phyloP scores from a whole-genome alignment of 1,140 invertebrate species.

The Drosophila carrolli region DNA sequence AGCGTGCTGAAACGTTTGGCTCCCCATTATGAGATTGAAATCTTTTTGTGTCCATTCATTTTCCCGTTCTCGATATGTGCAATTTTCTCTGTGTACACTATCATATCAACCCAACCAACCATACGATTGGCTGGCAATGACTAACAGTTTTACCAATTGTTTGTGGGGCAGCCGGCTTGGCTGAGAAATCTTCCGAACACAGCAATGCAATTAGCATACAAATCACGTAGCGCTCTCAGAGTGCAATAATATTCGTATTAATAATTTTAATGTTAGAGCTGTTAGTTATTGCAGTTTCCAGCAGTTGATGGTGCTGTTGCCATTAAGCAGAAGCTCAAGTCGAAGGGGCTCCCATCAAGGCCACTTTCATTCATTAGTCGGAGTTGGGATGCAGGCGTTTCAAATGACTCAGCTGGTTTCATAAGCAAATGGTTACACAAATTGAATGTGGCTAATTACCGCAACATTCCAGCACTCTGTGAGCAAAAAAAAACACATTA shows the following conservation, averaged over 20 bases:
- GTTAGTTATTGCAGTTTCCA: constrained; percentile 47
- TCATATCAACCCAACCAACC: constrained; percentile 26
- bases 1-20: not conserved
- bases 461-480: not conserved
- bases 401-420: constrained; percentile 50
- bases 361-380: constrained; percentile 9
- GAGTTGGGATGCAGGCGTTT: constrained; percentile 5
- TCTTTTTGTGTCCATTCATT: not conserved
- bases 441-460: constrained; percentile 30
- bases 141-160: constrained; percentile 59
- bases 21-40: constrained; percentile 1
- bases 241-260: constrained; percentile 69
- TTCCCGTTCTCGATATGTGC: not conserved
- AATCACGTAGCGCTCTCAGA: constrained; percentile 66
- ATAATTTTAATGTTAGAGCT: constrained; percentile 52
- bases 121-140: constrained; percentile 33
- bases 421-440: constrained; percentile 16
- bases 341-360: constrained; percentile 17
- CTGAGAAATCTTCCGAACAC: constrained; percentile 18
- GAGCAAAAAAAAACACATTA: not conserved
- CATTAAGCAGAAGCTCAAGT: constrained; percentile 41
- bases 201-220: constrained; percentile 70
- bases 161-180: constrained; percentile 45
- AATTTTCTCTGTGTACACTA: constrained; percentile 5
- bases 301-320: constrained; percentile 26